A percentile compares a stretch with the other conserved stretches of the same genome.
These are phyloP conservation scores for Geodia barretti DNA, from an alignment of 37 sponge, comb jelly and placozoan genomes.

Conservation along the genomic window DNA sequence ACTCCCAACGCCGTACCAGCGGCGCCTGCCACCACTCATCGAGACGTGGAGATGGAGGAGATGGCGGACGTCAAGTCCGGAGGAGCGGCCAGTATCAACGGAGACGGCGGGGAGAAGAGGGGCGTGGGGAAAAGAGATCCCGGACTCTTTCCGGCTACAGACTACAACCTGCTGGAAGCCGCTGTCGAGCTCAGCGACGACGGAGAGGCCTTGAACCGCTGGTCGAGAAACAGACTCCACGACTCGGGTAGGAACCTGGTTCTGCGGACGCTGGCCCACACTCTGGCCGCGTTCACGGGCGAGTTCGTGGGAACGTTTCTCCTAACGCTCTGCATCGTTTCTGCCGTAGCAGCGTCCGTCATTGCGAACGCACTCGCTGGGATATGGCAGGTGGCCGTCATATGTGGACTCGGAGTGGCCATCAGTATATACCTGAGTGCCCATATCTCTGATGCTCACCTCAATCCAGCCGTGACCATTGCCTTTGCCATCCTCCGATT, in stretches of 20 bases:
- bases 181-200: no score
- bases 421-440: constrained; percentile 42
- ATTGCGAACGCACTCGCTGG: constrained; percentile 33
- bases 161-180: no score
- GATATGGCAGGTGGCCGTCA: constrained; percentile 60
- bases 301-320: constrained; percentile 56
- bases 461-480: constrained; percentile 59
- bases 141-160: no score
- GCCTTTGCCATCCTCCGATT: constrained; percentile 49
- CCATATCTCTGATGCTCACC: constrained; percentile 52
- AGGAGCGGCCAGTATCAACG: no score
- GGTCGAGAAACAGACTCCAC: no score
- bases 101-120: no score
- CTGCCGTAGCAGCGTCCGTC: constrained; percentile 14
- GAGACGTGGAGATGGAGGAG: no score
- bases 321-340: constrained; percentile 20
- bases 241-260: neutral
- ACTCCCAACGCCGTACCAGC: no score
- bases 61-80: no score
- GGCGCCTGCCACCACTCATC: no score
- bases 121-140: no score
- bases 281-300: neutral
- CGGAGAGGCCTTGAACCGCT: no score
- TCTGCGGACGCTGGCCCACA: neutral
- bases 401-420: constrained; percentile 41